Base-by-base conservation (phyloP, 2,797 vertebrate species). In the Anableps anableps region DNA sequence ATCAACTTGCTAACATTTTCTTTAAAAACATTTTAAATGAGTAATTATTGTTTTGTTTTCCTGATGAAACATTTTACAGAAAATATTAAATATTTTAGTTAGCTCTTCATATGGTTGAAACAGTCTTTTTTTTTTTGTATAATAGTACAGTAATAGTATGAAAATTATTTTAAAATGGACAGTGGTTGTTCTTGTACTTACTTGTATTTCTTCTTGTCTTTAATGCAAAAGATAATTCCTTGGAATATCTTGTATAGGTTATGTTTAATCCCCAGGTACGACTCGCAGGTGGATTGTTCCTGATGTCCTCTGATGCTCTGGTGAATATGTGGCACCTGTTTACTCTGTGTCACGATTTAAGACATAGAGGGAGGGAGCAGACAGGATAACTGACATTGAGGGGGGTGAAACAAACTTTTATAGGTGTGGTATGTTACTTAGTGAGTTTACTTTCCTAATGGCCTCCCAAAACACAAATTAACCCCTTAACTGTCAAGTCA, bases 281-380 rank as follows among this genome's bases (percentile, higher is more conserved):
- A 58, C 10, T 76, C 0, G 1, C 5, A 16, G 74, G 47, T 64
- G 5, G 6, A 21, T 17, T 3, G 5, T 34, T 41, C 58, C 47
- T 47, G 36, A 36, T 75, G 77, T 23, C 7, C 31, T 31, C 4
- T 50, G 11, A 13, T 14, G 41, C n/a, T 55, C 47, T 72, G 76
- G 47, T 83, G 8, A 72, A 75, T 78, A 48, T 84, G 79, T 88
- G 81, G 80, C 83, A 83, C 81, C 81, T 80, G 75, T 79, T 53
- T 23, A 1, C 2, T 13, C 5, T 11, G 9, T 66, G 23, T 31
- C 62, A 2, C 51, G 88, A 86, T 91, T 87, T 91, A 90, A 82
- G 70, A 26, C 2, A 17, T 8, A 14, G 2, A 10, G 13, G 81
- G 21, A 50, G 80, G 76, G 31, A 31, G 51, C 31, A 62, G 45